These are phyloP conservation scores for Hydriomena furcata DNA, from an alignment of 2,888 invertebrate species.

Conservation along the genomic window DNA sequence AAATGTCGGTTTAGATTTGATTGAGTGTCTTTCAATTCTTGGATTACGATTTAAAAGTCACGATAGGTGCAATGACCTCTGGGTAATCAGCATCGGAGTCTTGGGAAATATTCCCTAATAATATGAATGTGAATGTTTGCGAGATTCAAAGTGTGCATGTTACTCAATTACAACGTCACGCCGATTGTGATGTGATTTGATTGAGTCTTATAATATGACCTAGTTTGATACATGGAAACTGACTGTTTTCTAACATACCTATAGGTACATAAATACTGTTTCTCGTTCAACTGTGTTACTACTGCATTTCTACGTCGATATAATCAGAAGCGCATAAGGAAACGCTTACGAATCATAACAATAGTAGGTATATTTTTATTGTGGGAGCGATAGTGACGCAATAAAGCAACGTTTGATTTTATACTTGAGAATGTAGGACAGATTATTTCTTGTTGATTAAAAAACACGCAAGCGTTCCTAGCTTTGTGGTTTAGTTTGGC, in stretches of 20 bases:
- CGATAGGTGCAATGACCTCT: neutral
- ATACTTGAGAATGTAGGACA: constrained; percentile 22
- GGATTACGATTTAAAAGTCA: neutral
- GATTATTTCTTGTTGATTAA: constrained; percentile 19
- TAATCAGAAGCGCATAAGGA: constrained; percentile 21
- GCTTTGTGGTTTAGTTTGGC: constrained; percentile 10
- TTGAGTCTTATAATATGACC: no score
- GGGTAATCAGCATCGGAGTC: no score
- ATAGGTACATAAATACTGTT: neutral
- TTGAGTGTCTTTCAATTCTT: neutral
- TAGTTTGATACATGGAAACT: no score
- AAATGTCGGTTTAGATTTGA: neutral
- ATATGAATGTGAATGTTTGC: no score
- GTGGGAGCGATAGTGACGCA: constrained; percentile 26
- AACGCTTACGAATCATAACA: constrained; percentile 24
- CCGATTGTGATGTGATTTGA: no score
- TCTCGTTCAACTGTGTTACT: neutral
- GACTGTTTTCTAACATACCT: no score
- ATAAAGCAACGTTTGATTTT: constrained; percentile 16
- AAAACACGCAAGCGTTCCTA: constrained; percentile 13
- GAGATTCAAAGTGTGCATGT: no score
- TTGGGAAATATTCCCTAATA: no score
- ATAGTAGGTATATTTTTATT: constrained; percentile 22
- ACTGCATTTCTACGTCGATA: constrained; percentile 6
- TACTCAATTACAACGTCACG: no score